Base-by-base conservation (phyloP, 2,113 vertebrate species). In the Erpornis zantholeuca region DNA sequence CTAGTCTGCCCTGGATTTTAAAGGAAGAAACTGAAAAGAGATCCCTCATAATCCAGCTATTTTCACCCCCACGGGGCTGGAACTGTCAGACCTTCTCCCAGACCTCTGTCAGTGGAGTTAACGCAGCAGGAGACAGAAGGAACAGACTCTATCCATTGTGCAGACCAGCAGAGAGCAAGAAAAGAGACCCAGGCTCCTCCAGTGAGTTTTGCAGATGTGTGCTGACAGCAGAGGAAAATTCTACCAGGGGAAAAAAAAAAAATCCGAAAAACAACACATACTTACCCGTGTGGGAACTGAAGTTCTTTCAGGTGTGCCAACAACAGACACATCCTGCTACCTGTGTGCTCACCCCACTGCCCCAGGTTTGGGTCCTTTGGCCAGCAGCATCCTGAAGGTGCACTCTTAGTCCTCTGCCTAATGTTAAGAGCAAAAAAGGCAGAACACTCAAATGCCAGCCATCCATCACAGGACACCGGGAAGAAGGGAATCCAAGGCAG, bases 371-470 rank as follows among this genome's bases (percentile, higher is more conserved):
- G 81, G 88, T 96, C 83, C 91, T 96, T 94, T 94, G 95, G 95
- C 83, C 95, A 95, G 96, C 85, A 92, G 92, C 93, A 94, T 96
- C 91, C 94, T 95, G 88, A 95, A 90, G 95, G 91, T 79, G 96
- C 86, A 91, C 73, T 84, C 96, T 52, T 77, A 86, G 93, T 96
- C 94, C 95, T 95, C 91, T 97, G 95, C 95, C 96, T 97, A 96
- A 95, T 96, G 83, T 97, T 66, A 91, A 95, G 96, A 96, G 95
- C 96, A 96, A 95, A 97, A 97, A 96, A 96, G 5, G 96, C 94
- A 96, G 89, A 94, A 96, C 73, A 68, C 96, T 97, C 94, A 97
- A 95, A 95, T 6, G 84, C 94, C 91, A 96, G 89, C 81, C 85
- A 47, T 79, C 94, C 68, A 81, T 23, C 77, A 33, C 20, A 64